Evolutionary conservation across 2,888 invertebrate species (phyloP), one percentile per base, ranked within the genome.

Genomic region (Callimorpha dominula): DNA sequence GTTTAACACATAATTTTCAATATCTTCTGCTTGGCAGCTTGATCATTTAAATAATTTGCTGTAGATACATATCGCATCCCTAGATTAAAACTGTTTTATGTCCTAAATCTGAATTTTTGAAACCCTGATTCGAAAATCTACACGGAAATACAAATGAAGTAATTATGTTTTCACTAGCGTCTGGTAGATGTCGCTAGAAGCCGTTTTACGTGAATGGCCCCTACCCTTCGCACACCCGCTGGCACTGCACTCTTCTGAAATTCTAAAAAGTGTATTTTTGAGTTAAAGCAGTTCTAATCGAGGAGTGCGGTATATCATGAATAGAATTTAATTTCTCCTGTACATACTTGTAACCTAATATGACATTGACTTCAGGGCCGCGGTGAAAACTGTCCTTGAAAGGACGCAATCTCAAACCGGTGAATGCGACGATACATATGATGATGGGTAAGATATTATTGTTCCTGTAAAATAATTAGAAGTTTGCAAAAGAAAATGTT

Each of bases 321-420:
- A 52, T 71, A 68, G 40, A 68, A 71, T 69, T 73, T 3, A 72
- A 65, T 60, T 62, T 7, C 12, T 4, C 46, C 9, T 57, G 3
- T 14, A 40, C 15, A 20, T 43, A 65, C 54, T 0, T 65, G 0
- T 68, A 63, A 60, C 49, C 5, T 81, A 71, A 74, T 65, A 9
- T 69, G 11, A 60, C 17, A 68, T n/a, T 63, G 0, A 72, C 73
- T 90, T 78, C 89, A 95, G 95, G 90, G 81, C 88, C 75, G 88
- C 92, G 95, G 97, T 94, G 12, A 97, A 97, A 92, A 97, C 97
- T n/a, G 96, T 97, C 92, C 85, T 95, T 65, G 95, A 95, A 81
- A 91, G 95, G 79, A 93, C 95, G 3, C 94, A 93, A 76, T 95
- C 95, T 17, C 95, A 95, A 84, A 90, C 92, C 60, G 94, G 94